Conservation (phyloP, 2,113 vertebrate genomes). For the Chitala chitala region DNA sequence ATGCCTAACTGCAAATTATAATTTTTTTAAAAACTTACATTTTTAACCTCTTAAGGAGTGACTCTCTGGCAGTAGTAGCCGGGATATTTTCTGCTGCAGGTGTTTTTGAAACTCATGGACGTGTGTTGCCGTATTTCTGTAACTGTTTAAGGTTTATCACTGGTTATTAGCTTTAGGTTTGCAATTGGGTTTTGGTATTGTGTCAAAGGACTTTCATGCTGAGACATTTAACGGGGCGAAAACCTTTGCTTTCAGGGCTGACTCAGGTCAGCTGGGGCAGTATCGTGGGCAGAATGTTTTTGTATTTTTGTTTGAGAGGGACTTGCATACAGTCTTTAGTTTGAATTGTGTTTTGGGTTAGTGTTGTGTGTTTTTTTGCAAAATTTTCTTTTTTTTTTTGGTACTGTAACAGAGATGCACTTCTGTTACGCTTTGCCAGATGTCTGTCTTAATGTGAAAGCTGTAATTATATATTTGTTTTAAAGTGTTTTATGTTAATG, state of each 20-base stretch:
- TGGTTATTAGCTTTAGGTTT: no score
- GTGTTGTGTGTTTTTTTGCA: neutral
- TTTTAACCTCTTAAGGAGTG: neutral
- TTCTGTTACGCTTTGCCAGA: neutral
- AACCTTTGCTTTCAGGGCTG: no score
- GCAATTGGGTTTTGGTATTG: no score
- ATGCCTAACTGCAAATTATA: neutral
- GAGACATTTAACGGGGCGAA: no score
- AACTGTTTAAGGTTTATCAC: neutral
- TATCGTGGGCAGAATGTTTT: no score
- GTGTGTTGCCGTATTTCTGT: neutral
- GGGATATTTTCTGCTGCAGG: neutral
- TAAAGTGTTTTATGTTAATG: neutral
- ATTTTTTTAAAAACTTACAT: neutral
- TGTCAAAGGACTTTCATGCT: no score
- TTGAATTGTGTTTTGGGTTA: neutral
- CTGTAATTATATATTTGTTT: constrained; percentile 1
- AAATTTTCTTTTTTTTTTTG: neutral
- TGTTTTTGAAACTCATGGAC: neutral
- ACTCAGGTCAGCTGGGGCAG: no score
- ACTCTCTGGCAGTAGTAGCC: neutral
- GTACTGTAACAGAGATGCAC: neutral
- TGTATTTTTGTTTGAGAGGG: no score
- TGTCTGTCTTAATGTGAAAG: neutral
- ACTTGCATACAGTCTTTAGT: no score